Base-by-base conservation (phyloP, 2,888 invertebrate species). In the Lasioglossum lativentre region DNA sequence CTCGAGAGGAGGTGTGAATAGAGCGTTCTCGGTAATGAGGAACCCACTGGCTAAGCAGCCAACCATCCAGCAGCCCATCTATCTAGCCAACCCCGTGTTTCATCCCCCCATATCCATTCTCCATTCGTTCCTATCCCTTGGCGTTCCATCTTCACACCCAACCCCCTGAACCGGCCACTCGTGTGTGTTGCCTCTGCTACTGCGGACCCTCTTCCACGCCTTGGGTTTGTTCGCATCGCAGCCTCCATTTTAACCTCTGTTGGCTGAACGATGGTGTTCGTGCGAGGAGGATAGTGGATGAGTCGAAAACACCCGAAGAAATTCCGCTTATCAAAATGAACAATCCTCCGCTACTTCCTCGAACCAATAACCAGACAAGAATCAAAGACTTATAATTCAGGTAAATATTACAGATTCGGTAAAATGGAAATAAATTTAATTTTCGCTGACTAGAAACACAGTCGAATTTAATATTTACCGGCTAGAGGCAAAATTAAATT, bases 11-110 rank as follows among this genome's bases (percentile, higher is more conserved):
- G 91, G 92, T 93, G 93, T 93, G 92, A 93, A 93, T 92, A 92
- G 92, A 92, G 56, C 91, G 90, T 91, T 92, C 91, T 88, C 90
- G 88, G 88, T 93, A 93, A 93, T 93, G 93, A 93, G 93, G 92
- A 93, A 90, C 90, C 91, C 86, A 91, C 88, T 89, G 86, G 88
- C 89, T 89, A 92, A 91, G 92, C 92, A 92, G 89, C 91, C 91
- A 93, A 90, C 92, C 89, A 91, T 89, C 86, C 88, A 87, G 80
- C 91, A 86, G 87, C 86, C 89, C 87, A 90, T 87, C 89, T 88
- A 92, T 89, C 90, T 86, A 91, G 87, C 87, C 91, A 89, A 89
- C 87, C 89, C 89, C 89, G 89, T 85, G 88, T 88, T 91, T 85
- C 90, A 91, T 88, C 88, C 86, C 89, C 90, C 88, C 85, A 89